These are phyloP conservation scores for Drosophila anomalata DNA, from an alignment of 2,888 invertebrate species.

Conservation along the genomic window DNA sequence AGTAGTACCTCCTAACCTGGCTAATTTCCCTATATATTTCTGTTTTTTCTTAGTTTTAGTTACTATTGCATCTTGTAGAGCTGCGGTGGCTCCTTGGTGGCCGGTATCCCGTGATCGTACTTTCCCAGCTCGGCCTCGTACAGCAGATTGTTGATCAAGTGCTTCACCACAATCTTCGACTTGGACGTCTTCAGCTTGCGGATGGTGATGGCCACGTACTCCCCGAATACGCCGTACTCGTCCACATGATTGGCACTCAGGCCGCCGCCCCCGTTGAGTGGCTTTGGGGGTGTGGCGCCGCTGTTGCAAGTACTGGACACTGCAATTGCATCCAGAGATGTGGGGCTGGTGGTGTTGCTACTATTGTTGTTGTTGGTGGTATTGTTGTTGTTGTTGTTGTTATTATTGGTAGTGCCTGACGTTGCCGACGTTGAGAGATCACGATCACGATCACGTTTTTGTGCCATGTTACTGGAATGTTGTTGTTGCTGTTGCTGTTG, in stretches of 20 bases:
- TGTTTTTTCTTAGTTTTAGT: neutral
- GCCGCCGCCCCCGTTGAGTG: conserved; percentile 20
- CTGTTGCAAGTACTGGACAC: conserved; percentile 32
- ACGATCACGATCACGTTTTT: conserved; percentile 77
- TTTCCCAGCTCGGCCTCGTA: conserved; percentile 82
- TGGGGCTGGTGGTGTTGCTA: conserved; percentile 14
- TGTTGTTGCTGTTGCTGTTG: conserved; percentile 63
- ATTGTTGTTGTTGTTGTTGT: conserved; percentile 20
- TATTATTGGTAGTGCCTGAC: conserved; percentile 13
- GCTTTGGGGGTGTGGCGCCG: conserved; percentile 24
- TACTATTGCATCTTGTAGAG: conserved; percentile 80
- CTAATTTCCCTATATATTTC: conserved; percentile 1
- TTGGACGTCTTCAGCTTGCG: conserved; percentile 82
- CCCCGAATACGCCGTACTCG: conserved; percentile 82
- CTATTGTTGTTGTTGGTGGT: conserved; percentile 16
- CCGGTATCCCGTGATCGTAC: conserved; percentile 82
- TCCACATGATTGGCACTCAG: conserved; percentile 64
- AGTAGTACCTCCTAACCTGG: conserved; percentile 3
- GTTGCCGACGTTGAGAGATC: conserved; percentile 68
- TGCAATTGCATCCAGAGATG: conserved; percentile 23
- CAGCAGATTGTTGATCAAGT: conserved; percentile 81
- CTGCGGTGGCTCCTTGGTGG: conserved; percentile 82
- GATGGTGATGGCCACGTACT: conserved; percentile 83
- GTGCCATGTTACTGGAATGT: conserved; percentile 80
- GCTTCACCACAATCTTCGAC: conserved; percentile 82